A percentile compares a stretch with the other conserved stretches of the same genome.
phyloP scores from a whole-genome alignment of 2,888 invertebrate genomes.

The Ctena decussata region DNA sequence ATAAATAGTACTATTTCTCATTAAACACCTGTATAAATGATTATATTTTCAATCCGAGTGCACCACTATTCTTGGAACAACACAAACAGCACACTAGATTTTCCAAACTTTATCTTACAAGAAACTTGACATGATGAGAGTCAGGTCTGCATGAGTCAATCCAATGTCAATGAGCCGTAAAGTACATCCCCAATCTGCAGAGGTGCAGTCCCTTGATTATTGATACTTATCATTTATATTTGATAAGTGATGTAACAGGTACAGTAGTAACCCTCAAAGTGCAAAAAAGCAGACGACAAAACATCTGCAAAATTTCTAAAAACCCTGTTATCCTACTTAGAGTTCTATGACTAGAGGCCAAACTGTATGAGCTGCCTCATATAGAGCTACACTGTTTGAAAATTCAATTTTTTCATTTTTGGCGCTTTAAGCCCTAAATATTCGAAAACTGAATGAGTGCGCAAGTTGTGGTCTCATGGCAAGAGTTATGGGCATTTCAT shows the following conservation, averaged over 20 bases:
- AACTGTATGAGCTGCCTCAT: too few species aligned
- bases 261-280: too few species aligned
- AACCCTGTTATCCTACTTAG: too few species aligned
- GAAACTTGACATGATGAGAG: background rate
- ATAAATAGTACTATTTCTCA: background rate
- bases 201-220: background rate
- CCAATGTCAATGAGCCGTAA: background rate
- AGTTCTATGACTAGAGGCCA: too few species aligned
- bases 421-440: too few species aligned
- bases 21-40: background rate
- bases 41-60: background rate
- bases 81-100: background rate
- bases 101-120: background rate
- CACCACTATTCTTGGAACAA: background rate
- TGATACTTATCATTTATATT: background rate
- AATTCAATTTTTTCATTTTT: too few species aligned
- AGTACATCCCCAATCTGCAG: background rate
- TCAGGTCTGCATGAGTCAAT: background rate
- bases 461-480: too few species aligned
- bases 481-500: too few species aligned
- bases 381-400: too few species aligned
- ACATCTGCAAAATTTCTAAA: too few species aligned
- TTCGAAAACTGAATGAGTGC: too few species aligned
- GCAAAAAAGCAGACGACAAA: too few species aligned
- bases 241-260: background rate